phyloP scores from a whole-genome alignment of 2,113 vertebrate species.

The Gasterosteus aculeatus region DNA sequence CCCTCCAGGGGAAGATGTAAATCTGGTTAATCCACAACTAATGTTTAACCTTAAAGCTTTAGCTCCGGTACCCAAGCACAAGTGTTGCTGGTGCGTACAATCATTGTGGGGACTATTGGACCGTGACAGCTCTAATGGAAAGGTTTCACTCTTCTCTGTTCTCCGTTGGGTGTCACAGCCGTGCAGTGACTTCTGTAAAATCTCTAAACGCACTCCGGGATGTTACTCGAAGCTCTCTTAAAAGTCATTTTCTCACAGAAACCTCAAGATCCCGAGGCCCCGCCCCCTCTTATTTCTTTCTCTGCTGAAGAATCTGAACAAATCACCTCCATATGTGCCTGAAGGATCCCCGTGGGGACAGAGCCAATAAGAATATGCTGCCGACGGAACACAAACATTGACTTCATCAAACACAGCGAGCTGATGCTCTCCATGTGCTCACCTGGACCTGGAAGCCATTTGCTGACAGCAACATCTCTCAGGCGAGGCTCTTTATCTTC shows the following conservation, averaged over 20 bases:
- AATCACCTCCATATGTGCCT: constrained; percentile 78
- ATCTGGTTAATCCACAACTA: neutral
- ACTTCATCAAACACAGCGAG: constrained; percentile 68
- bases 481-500: constrained; percentile 54
- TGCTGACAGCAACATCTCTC: constrained; percentile 47
- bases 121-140: neutral
- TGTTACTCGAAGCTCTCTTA: constrained; percentile 14
- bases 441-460: constrained; percentile 55
- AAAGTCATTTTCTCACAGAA: constrained; percentile 40
- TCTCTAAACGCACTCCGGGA: neutral
- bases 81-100: neutral
- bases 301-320: constrained; percentile 68
- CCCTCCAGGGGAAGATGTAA: neutral
- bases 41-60: neutral
- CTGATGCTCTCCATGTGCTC: constrained; percentile 68
- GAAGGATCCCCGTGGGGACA: constrained; percentile 70
- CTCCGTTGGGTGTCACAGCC: constrained; percentile 4
- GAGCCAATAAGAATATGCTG: constrained; percentile 66
- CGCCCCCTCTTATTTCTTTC: constrained; percentile 48
- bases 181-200: constrained; percentile 7
- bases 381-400: constrained; percentile 76
- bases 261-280: constrained; percentile 48
- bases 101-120: neutral
- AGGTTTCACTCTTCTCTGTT: constrained; percentile 1
- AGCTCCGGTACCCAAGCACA: neutral